phyloP scores from a whole-genome alignment of 23 tunicate species.

The Oikopleura dioica region DNA sequence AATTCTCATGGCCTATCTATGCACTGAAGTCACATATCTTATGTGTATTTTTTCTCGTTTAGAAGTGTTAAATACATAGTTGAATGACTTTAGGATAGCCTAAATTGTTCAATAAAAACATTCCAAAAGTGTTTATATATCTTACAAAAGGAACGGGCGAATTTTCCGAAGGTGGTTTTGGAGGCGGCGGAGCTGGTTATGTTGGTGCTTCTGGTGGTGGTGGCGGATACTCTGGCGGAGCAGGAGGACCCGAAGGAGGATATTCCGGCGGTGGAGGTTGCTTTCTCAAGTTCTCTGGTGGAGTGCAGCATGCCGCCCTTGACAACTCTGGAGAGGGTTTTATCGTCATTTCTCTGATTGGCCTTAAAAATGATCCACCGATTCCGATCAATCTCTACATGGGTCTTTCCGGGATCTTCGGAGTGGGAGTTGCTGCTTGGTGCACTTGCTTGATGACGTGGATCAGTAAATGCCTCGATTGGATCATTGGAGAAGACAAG shows the following conservation, averaged over 20 bases:
- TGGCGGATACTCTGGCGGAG: conserved; percentile 92
- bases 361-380: not conserved
- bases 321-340: conserved; percentile 29
- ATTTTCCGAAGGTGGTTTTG: conserved; percentile 81
- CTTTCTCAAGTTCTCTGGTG: conserved; percentile 45
- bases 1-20: no score
- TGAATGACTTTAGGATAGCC: not conserved
- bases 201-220: conserved; percentile 52
- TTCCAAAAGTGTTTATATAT: no score
- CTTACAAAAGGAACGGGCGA: no score
- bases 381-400: not conserved
- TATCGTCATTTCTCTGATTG: conserved; percentile 37
- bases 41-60: not conserved
- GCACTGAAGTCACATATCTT: not conserved
- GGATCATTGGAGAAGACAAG: not conserved
- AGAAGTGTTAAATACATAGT: not conserved
- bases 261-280: conserved; percentile 92
- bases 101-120: no score
- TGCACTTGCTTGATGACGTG: not conserved
- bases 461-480: not conserved
- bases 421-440: not conserved
- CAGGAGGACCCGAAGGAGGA: conserved; percentile 53
- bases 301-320: conserved; percentile 32
- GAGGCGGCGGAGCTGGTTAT: conserved; percentile 75
- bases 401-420: not conserved